Evolutionary conservation across 2,888 invertebrate species (phyloP), one percentile per base, ranked within the genome.

Genomic region (Hydriomena furcata): DNA sequence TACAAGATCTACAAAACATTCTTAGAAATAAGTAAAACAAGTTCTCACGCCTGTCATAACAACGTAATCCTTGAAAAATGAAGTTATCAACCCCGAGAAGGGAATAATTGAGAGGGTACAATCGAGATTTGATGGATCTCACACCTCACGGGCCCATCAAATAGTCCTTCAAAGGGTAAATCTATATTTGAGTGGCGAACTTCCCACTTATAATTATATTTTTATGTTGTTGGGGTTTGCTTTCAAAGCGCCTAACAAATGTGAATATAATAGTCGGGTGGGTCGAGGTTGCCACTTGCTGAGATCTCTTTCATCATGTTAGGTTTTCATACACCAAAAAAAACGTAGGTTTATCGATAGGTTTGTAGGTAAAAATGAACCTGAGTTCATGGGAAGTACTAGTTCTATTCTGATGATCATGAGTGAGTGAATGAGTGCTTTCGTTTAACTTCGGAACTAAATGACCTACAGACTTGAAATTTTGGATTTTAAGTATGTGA

Each of bases 41-140:
- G 12, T 38, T 37, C 20, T 17, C 12, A 34, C 32, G 24, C 42
- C 32, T 31, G 38, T 43, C 43, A 52, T 46, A 42, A 34, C 35
- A 24, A 40, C 41, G 36, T 13, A 56, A 55, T 62, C 56, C 64
- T 74, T 82, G 80, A 85, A 84, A 83, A 84, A 85, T 84, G 82
- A 80, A 83, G 82, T 77, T 80, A 84, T 84, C 83, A 73, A 67
- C 68, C 56, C 69, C 58, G 78, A 79, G 68, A 68, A 68, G 79
- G 74, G 77, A 80, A 83, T 85, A 86, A 87, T 86, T 84, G 85
- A 81, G 82, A 76, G 68, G 66, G 71, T 71, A 76, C 78, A 84
- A 87, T 85, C 80, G 82, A 76, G 76, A 82, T 85, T 84, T 87
- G 83, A 87, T 88, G 80, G 83, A 85, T 85, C 84, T 86, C 76